A percentile compares a stretch with the other conserved stretches of the same genome.
These are phyloP conservation scores for Lindbergichthys nudifrons DNA, from an alignment of 2,797 vertebrate species.

Conservation along the genomic window DNA sequence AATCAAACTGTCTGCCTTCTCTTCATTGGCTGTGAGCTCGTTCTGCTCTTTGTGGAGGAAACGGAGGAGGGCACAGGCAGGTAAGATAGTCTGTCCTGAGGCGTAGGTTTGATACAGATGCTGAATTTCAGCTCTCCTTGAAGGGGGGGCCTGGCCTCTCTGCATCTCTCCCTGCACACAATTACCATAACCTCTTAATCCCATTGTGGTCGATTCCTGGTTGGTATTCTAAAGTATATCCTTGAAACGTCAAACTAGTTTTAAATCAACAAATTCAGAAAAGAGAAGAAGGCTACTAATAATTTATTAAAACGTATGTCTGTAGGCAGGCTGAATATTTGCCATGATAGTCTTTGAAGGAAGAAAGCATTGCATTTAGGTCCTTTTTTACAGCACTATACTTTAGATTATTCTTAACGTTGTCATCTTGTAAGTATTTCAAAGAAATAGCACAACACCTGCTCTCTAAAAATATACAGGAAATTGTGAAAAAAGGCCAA, in stretches of 20 bases:
- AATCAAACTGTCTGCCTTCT: slow-evolving; percentile 79
- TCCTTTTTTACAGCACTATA: slow-evolving; percentile 15
- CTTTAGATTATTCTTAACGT: slow-evolving; percentile 31
- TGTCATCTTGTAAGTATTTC: slow-evolving; percentile 38
- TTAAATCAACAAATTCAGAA: not conserved
- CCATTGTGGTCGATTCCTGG: not conserved
- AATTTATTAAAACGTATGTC: slow-evolving; percentile 20
- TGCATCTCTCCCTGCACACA: slow-evolving; percentile 60
- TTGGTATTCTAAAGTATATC: slow-evolving; percentile 12
- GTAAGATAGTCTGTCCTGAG: slow-evolving; percentile 61
- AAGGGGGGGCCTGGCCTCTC: slow-evolving; percentile 46
- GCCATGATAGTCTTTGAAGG: not conserved
- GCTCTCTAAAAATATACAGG: slow-evolving; percentile 58
- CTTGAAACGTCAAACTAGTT: slow-evolving; percentile 4
- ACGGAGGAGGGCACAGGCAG: slow-evolving; percentile 65
- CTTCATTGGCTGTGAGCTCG: slow-evolving; percentile 58
- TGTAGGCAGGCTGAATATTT: not conserved
- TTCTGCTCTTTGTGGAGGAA: slow-evolving; percentile 87
- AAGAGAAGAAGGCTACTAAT: not conserved
- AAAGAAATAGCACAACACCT: slow-evolving; percentile 32
- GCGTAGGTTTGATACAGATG: slow-evolving; percentile 82
- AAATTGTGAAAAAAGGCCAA: slow-evolving; percentile 46
- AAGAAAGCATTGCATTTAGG: slow-evolving; percentile 17
- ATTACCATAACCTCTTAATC: slow-evolving; percentile 16
- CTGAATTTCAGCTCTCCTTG: slow-evolving; percentile 79